A percentile compares a stretch with the other conserved stretches of the same genome.
Evolutionary conservation across 2,888 invertebrate genomes (phyloP).

Genomic region (Drosophila gaucha): DNA sequence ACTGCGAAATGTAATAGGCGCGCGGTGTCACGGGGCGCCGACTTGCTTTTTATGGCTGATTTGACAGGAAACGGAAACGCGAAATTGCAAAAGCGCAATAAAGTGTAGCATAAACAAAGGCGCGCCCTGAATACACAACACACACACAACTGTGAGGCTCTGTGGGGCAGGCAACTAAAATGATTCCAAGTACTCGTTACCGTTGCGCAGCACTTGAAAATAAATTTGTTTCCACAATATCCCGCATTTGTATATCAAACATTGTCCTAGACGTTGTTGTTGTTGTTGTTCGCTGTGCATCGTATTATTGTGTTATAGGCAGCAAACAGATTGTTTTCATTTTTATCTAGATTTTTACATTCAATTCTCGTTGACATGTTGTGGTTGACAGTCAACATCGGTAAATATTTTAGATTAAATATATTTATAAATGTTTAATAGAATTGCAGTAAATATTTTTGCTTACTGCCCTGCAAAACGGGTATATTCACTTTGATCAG

Average conservation of each 20-base stretch:
- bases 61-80: conserved; percentile 80
- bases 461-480: not conserved
- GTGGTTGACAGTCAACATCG: conserved; percentile 5
- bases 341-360: conserved; percentile 56
- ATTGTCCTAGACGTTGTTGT: not conserved
- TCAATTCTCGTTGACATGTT: conserved; percentile 46
- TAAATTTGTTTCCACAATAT: conserved; percentile 71
- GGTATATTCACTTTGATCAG: not conserved
- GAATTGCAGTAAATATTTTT: not conserved
- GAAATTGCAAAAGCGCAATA: conserved; percentile 81
- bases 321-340: conserved; percentile 59
- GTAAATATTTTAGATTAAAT: not conserved
- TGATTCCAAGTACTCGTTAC: conserved; percentile 63
- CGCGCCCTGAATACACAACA: conserved; percentile 69
- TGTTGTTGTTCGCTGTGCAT: conserved; percentile 26
- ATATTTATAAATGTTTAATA: not conserved
- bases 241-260: conserved; percentile 49
- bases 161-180: conserved; percentile 49
- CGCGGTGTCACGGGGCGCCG: conserved; percentile 60
- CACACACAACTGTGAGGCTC: not conserved
- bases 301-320: conserved; percentile 52
- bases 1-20: conserved; percentile 81
- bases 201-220: conserved; percentile 70
- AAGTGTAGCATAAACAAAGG: conserved; percentile 81
- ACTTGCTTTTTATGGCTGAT: conserved; percentile 77